Percentiles rank a stretch among this genome's conserved stretches.
phyloP scores from a whole-genome alignment of 1,140 invertebrate species.

The Condylostylus longicornis region DNA sequence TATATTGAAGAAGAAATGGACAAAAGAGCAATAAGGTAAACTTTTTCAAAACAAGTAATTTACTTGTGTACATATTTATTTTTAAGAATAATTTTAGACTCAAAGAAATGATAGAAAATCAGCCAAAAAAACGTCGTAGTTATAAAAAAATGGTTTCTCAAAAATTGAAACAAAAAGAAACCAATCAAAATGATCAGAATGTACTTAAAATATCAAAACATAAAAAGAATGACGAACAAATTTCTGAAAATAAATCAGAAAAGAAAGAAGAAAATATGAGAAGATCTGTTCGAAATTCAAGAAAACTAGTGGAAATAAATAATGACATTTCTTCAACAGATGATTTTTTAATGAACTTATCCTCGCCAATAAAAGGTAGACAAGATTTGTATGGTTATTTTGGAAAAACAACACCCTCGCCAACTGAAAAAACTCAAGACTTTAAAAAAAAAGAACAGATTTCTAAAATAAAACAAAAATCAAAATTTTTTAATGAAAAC shows the following conservation, averaged over 20 bases:
- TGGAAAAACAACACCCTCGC: conserved; percentile 23
- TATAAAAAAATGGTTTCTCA: background rate
- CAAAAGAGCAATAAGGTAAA: conserved; percentile 37
- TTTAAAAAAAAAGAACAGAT: background rate
- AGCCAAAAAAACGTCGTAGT: background rate
- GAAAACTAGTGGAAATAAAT: no score
- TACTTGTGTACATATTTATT: no score
- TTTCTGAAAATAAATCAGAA: no score
- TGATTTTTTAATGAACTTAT: conserved; percentile 29
- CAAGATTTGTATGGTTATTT: conserved; percentile 42
- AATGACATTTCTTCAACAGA: no score
- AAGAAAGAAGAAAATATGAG: no score
- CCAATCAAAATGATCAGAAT: no score
- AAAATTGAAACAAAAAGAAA: conserved; percentile 2
- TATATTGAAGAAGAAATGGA: conserved; percentile 37
- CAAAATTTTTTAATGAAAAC: no score
- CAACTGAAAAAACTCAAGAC: conserved; percentile 2
- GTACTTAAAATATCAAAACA: no score
- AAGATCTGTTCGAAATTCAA: no score
- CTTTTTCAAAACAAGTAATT: no score
- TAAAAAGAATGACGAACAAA: no score
- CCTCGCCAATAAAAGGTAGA: conserved; percentile 38
- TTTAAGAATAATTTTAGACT: background rate
- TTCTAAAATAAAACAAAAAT: background rate
- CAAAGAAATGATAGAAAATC: conserved; percentile 1